Conservation (phyloP, 2,888 invertebrate genomes). For the Volucella inanis region DNA sequence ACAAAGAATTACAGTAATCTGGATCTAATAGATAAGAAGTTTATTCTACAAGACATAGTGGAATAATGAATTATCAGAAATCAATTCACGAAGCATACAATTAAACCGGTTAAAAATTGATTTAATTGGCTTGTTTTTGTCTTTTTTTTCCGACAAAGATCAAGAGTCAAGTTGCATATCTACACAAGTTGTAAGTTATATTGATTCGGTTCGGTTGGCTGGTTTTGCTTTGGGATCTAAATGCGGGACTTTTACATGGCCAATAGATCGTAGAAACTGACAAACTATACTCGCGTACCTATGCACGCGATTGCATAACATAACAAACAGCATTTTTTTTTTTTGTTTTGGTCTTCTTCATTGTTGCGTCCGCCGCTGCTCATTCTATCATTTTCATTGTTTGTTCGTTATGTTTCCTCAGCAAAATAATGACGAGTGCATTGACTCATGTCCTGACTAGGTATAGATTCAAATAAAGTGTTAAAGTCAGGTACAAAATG, state of each 20-base stretch:
- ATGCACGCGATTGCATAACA: conserved; percentile 45
- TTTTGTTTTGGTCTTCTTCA: conserved; percentile 1
- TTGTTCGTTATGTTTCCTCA: conserved; percentile 39
- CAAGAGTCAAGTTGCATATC: conserved; percentile 56
- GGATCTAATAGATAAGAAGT: conserved; percentile 11
- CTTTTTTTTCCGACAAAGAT: conserved; percentile 52
- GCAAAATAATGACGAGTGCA: conserved; percentile 61
- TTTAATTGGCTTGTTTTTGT: conserved; percentile 18
- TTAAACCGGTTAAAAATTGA: conserved; percentile 56
- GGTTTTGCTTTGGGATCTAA: neutral
- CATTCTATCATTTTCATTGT: neutral
- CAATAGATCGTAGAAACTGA: conserved; percentile 24
- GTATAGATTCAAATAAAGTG: neutral
- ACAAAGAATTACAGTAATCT: too few relatives aligned
- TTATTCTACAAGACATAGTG: neutral
- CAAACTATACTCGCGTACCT: neutral
- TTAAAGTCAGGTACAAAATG: conserved; percentile 7
- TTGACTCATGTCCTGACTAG: conserved; percentile 57
- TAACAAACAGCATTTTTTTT: conserved; percentile 59
- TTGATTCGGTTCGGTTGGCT: conserved; percentile 37
- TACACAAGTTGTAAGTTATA: conserved; percentile 13
- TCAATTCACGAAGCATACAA: conserved; percentile 30
- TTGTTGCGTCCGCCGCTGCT: neutral
- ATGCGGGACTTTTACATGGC: conserved; percentile 27
- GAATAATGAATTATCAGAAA: neutral